Conservation (phyloP, 2,113 vertebrate genomes). For the Typhlomys cinereus region DNA sequence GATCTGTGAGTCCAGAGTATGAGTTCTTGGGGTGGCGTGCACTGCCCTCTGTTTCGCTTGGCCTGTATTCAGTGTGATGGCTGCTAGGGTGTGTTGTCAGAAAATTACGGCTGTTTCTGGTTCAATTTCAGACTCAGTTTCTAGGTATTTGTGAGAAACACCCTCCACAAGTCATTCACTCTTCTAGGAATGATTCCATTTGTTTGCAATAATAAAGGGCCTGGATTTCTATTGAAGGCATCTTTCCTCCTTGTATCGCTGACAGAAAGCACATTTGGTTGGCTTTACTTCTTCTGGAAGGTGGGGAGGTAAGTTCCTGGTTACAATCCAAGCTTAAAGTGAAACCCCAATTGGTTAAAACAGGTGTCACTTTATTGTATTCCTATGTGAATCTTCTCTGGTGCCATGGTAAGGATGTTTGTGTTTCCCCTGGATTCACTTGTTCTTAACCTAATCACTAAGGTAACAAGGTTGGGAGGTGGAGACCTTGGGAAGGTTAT, state of each 20-base stretch:
- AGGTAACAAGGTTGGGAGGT: neutral
- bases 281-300: constrained; percentile 4
- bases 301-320: neutral
- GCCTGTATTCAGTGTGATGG: neutral
- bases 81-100: neutral
- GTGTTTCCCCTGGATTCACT: neutral
- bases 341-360: neutral
- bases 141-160: neutral
- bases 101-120: neutral
- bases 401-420: neutral
- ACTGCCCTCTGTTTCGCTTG: neutral
- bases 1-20: neutral
- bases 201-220: neutral
- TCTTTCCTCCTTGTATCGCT: neutral
- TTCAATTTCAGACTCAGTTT: neutral
- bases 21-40: neutral
- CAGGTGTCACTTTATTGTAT: neutral
- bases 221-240: neutral
- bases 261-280: neutral
- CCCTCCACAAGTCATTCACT: neutral
- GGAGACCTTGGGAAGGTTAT: neutral
- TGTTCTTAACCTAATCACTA: neutral
- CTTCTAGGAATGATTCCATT: no score
- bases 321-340: neutral
- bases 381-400: neutral